Evolutionary conservation across 1,140 invertebrate genomes (phyloP), one percentile per base, ranked within the genome.

Genomic region (Ooceraea biroi): DNA sequence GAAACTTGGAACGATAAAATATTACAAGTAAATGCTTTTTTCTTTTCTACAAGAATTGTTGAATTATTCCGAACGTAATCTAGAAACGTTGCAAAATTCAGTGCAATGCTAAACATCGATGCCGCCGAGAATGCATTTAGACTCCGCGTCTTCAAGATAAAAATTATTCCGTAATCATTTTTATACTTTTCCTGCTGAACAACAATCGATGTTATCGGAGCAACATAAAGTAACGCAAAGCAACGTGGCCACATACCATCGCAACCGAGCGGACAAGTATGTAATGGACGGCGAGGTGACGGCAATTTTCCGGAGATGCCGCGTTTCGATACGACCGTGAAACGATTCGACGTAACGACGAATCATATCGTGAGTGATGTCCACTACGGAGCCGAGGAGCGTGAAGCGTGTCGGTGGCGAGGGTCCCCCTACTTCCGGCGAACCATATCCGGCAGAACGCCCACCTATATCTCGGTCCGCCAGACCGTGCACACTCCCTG

Each of bases 361-460:
- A 89, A 88, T 89, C 72, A 80, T 88, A 84, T 85, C 74, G 84
- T 55, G 73, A 63, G 84, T 89, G 87, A 89, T 87, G 88, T 89
- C 58, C 80, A 77, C 74, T 68, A 72, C 84, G 86, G 86, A 89
- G 90, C 89, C 91, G 90, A 90, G 91, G 88, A 93, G 89, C 92
- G 86, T 84, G 87, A 89, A 94, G 93, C 93, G 93, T 94, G 93
- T 94, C 93, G 92, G 90, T 92, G 91, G 90, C 91, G 91, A 91
- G 90, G 88, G 91, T 93, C 92, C 93, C 93, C 93, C 92, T 92
- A 93, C 93, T 94, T 94, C 93, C 93, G 94, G 92, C 92, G 91
- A 92, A 91, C 88, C 91, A 92, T 94, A 93, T 94, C 94, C 94
- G 94, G 92, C 87, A 92, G 90, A 92, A 93, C 92, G 92, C 93